Evolutionary conservation across 2,888 invertebrate species (phyloP), one percentile per base, ranked within the genome.

Genomic region (Polydesmus complanatus): DNA sequence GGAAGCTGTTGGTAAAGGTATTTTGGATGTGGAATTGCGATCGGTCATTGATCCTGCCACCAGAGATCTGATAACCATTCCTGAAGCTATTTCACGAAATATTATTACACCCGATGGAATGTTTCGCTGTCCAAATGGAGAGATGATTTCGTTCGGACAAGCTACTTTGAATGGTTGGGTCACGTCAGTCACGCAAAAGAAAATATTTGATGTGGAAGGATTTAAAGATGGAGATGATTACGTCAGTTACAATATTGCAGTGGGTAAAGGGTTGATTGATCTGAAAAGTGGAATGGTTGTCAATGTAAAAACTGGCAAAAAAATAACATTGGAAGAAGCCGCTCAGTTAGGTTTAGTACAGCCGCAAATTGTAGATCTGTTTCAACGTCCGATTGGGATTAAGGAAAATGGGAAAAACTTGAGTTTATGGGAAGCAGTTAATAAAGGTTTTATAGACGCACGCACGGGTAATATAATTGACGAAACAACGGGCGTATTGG

Each of bases 121-220:
- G 67, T 92, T 88, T 74, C 79, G 81, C 56, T 86, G 93, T 74
- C 81, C 81, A 62, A 85, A 85, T 0, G 82, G 81, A 54, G 85
- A 88, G 74, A 77, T 83, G 19, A 79, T 88, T 63, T 80, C 84
- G 23, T 82, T 95, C 64, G 81, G 83, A 21, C 92, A 94, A 72
- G 96, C 96, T 0, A 89, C 92, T 19, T 85, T 88, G 70, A 83
- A 86, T 63, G 95, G 95, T 65, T 80, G 91, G 54, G 86, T 96
- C 62, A 86, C 86, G 26, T 90, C 91, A 1, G 86, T 93, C 22
- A 82, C 86, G 3, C 86, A 88, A 71, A 86, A 86, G 73, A 88
- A 89, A 1, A 86, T 94, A 67, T 94, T 94, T 71, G 88, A 92
- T 73, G 89, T 95, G 64, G 91, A 92, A 68, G 93, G 88, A 60